A percentile compares a stretch with the other conserved stretches of the same genome.
These are phyloP conservation scores for Lymantria monacha DNA, from an alignment of 2,888 invertebrate genomes.

Conservation along the genomic window DNA sequence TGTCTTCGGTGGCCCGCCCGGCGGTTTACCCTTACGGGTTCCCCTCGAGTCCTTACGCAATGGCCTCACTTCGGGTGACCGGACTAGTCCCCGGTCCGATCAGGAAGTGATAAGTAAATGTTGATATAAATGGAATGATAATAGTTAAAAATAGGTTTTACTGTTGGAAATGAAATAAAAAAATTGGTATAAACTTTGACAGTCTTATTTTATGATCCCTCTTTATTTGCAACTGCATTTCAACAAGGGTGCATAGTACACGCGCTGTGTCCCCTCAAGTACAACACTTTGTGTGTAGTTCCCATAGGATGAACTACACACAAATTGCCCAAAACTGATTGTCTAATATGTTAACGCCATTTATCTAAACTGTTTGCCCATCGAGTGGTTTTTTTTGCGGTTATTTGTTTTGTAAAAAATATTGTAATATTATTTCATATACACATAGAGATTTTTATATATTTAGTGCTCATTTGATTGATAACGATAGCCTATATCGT, in stretches of 20 bases:
- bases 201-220: constrained; percentile 20
- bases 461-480: too few relatives aligned
- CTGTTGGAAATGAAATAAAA: too few relatives aligned
- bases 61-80: too few relatives aligned
- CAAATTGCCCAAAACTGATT: constrained; percentile 74
- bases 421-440: background rate
- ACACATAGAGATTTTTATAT: background rate
- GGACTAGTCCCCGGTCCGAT: too few relatives aligned
- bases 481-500: too few relatives aligned
- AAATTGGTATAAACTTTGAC: constrained; percentile 37
- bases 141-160: too few relatives aligned
- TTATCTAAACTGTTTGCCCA: constrained; percentile 66
- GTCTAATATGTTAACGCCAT: constrained; percentile 70
- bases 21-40: too few relatives aligned
- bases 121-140: too few relatives aligned
- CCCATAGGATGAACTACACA: constrained; percentile 73
- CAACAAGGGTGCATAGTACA: constrained; percentile 49
- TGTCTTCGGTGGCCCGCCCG: too few relatives aligned
- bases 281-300: constrained; percentile 21
- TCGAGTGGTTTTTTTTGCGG: constrained; percentile 21
- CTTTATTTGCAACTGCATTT: constrained; percentile 21
- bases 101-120: too few relatives aligned
- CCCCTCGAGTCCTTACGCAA: too few relatives aligned
- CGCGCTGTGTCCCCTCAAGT: constrained; percentile 35
- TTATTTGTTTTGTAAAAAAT: constrained; percentile 14